Evolutionary conservation across 2,797 vertebrate genomes (phyloP), one percentile per base, ranked within the genome.

Genomic region (Danio tinwini): DNA sequence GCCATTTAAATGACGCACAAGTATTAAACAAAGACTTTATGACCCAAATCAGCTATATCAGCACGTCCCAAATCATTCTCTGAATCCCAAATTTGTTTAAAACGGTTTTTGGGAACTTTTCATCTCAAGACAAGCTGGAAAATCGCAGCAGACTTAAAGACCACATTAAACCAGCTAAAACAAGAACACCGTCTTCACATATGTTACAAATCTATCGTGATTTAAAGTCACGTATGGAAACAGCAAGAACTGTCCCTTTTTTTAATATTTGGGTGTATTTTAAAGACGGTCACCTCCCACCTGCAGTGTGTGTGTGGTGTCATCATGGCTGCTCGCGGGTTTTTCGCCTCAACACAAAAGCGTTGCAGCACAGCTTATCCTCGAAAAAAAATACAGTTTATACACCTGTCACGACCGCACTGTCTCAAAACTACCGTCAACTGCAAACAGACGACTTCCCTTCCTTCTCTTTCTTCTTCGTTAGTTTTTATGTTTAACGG

Each of bases 381-480:
- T 58, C 12, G 29, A 29, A 49, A 45, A 45, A 40, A 13, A 55
- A 19, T 17, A 79, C 59, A 37, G n/a, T 29, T 40, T 5, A 8
- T 6, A 47, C 78, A 80, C 70, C 78, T 80, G 69, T 80, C 21
- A 39, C 16, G 2, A 73, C 78, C 78, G 42, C 78, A 49, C 16
- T 4, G 59, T 1, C 55, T 44, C 6, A 19, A 77, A 64, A 76
- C 47, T 53, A 63, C 40, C 61, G 16, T 45, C 7, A 65, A 11
- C 21, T 72, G n/a, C 50, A 73, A 47, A 55, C n/a, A 59, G 9
- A 39, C 8, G 37, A 47, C 58, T 72, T 58, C 69, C 69, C n/a
- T 9, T 72, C 37, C 68, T 44, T 14, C 4, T 7, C 44, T n/a
- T 63, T 62, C 71, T 74, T 74, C 56, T 62, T 59, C 56, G 49